A percentile compares a stretch with the other conserved stretches of the same genome.
phyloP scores from a whole-genome alignment of 2,113 vertebrate genomes.

The Cyprinus carpio region DNA sequence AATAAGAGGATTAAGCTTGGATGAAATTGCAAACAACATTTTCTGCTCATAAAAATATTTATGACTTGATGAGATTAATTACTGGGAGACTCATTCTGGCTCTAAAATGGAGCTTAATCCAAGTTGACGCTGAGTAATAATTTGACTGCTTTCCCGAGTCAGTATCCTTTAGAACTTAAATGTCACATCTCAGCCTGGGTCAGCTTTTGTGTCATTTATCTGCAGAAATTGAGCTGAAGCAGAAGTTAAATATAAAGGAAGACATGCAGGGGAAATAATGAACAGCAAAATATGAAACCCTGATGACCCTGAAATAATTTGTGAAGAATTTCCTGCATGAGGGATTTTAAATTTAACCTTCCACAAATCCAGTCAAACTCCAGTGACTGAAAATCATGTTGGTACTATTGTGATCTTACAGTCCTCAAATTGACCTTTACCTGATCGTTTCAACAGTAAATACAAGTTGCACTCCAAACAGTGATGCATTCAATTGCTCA shows the following conservation, averaged over 20 bases:
- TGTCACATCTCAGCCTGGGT: conserved; percentile 41
- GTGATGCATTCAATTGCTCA: not conserved
- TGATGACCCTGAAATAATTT: not conserved
- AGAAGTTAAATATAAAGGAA: not conserved
- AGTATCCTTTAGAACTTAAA: conserved; percentile 39
- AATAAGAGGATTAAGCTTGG: conserved; percentile 32
- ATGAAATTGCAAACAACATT: conserved; percentile 18
- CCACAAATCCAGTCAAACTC: not conserved
- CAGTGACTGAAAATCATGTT: not conserved
- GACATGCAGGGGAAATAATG: not conserved
- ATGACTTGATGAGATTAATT: conserved; percentile 38
- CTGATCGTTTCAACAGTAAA: not conserved
- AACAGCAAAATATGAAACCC: not conserved
- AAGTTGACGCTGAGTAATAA: conserved; percentile 37
- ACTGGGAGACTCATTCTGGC: not conserved
- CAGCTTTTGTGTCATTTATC: conserved; percentile 4
- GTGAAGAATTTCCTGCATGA: not conserved
- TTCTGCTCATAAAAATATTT: conserved; percentile 6
- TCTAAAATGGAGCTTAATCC: conserved; percentile 32
- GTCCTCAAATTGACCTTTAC: not conserved
- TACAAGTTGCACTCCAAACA: not conserved
- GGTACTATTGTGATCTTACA: not conserved
- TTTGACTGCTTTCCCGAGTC: conserved; percentile 37
- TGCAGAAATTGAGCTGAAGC: not conserved
- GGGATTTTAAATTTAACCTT: not conserved